A percentile compares a stretch with the other conserved stretches of the same genome.
phyloP scores from a whole-genome alignment of 2,888 invertebrate genomes.

The Hipparchia semele region DNA sequence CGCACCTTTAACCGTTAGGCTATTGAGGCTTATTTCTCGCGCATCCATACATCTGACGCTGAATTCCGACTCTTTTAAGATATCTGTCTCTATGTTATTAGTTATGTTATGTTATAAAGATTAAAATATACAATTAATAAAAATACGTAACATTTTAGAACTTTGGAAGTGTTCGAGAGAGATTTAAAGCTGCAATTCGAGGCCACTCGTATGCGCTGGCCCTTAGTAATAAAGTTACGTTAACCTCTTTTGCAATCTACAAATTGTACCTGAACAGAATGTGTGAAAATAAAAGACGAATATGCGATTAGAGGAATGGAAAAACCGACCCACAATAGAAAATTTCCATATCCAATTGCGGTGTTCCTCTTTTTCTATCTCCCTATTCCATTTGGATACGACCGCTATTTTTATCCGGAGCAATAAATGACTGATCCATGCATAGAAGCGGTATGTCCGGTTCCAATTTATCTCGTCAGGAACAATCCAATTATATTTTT shows the following conservation, averaged over 20 bases:
- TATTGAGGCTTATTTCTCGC: no score
- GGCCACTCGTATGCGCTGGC: not conserved
- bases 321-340: constrained; percentile 32
- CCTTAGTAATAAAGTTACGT: not conserved
- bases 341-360: constrained; percentile 40
- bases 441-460: constrained; percentile 51
- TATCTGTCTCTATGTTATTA: no score
- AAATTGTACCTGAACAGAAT: constrained; percentile 17
- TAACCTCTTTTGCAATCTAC: constrained; percentile 18
- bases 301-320: constrained; percentile 34
- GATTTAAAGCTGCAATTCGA: no score
- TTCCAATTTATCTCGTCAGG: constrained; percentile 70
- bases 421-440: constrained; percentile 56
- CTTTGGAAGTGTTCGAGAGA: no score
- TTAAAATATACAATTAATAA: no score
- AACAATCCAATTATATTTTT: constrained; percentile 75
- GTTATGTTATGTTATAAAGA: no score
- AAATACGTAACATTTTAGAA: no score
- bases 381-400: constrained; percentile 36
- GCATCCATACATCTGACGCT: no score
- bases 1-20: no score
- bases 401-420: constrained; percentile 51
- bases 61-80: no score
- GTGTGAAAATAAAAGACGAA: constrained; percentile 18
- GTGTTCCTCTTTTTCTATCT: constrained; percentile 34